Evolutionary conservation across 2,888 invertebrate genomes (phyloP).

Genomic region (Parnassius apollo): DNA sequence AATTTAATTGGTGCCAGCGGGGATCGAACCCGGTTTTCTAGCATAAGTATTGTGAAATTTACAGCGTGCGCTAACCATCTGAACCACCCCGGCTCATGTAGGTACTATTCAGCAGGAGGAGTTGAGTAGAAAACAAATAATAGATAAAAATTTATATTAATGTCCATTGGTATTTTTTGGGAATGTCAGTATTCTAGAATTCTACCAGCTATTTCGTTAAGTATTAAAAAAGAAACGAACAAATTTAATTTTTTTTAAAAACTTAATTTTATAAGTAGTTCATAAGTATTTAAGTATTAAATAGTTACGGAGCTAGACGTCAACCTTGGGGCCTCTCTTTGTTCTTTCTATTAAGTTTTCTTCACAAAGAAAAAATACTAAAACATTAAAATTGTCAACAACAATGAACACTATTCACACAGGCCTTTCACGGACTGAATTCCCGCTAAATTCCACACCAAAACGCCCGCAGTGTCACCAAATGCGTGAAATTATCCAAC

Average conservation of each 20-base stretch:
- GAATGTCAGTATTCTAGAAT: too few relatives aligned
- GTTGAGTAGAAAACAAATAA: neutral
- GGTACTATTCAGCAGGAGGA: too few relatives aligned
- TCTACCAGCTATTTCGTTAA: too few relatives aligned
- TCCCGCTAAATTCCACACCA: slow-evolving; percentile 65
- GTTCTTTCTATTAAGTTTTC: slow-evolving; percentile 29
- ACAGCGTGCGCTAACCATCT: too few relatives aligned
- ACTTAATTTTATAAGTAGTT: too few relatives aligned
- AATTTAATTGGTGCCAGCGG: too few relatives aligned
- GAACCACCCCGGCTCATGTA: too few relatives aligned
- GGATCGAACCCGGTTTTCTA: too few relatives aligned
- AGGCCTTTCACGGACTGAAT: slow-evolving; percentile 50
- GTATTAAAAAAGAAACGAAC: too few relatives aligned
- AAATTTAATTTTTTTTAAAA: too few relatives aligned
- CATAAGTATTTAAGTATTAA: neutral
- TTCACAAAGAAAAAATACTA: slow-evolving; percentile 36
- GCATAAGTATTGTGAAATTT: too few relatives aligned
- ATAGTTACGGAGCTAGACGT: slow-evolving; percentile 34
- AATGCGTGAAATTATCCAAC: slow-evolving; percentile 77
- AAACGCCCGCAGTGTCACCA: slow-evolving; percentile 73
- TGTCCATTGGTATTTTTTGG: too few relatives aligned
- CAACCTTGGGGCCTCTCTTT: slow-evolving; percentile 24
- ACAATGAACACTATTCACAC: slow-evolving; percentile 47
- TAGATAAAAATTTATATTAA: slow-evolving; percentile 2
- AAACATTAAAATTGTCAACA: slow-evolving; percentile 42